Conservation (phyloP, 2,113 vertebrate genomes). For the Campylomormyrus numenius region DNA sequence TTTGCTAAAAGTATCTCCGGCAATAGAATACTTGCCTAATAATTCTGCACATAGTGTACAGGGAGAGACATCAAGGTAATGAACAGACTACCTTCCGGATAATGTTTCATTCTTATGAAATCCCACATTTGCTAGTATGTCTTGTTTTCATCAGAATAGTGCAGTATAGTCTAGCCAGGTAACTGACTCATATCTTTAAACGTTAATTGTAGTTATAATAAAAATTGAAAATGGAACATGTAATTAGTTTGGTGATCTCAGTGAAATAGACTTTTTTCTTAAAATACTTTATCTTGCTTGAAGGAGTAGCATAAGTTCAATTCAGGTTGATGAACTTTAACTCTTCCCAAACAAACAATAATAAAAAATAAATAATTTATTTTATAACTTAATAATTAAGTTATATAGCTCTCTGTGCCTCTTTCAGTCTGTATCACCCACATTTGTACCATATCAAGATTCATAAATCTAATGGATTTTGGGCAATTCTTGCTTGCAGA, state of each 20-base stretch:
- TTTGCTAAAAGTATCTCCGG: background rate
- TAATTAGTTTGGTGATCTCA: background rate
- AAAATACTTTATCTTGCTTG: background rate
- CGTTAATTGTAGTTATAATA: background rate
- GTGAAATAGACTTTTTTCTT: background rate
- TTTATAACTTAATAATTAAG: background rate
- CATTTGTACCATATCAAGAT: background rate
- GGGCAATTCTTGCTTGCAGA: background rate
- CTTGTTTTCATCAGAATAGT: background rate
- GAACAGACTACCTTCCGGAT: background rate
- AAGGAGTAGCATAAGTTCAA: background rate
- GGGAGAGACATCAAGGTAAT: background rate
- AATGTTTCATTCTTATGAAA: background rate
- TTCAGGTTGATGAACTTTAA: background rate
- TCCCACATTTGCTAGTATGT: background rate
- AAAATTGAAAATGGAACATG: background rate
- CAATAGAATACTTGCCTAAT: background rate
- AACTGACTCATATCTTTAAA: background rate
- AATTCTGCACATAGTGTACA: background rate
- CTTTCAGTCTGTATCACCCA: background rate
- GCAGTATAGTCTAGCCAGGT: background rate
- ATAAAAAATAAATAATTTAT: background rate
- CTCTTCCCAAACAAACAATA: background rate
- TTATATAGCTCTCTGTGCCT: background rate
- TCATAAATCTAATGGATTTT: background rate